phyloP scores from a whole-genome alignment of 2,113 vertebrate species.

The Neolamprologus falcicula region DNA sequence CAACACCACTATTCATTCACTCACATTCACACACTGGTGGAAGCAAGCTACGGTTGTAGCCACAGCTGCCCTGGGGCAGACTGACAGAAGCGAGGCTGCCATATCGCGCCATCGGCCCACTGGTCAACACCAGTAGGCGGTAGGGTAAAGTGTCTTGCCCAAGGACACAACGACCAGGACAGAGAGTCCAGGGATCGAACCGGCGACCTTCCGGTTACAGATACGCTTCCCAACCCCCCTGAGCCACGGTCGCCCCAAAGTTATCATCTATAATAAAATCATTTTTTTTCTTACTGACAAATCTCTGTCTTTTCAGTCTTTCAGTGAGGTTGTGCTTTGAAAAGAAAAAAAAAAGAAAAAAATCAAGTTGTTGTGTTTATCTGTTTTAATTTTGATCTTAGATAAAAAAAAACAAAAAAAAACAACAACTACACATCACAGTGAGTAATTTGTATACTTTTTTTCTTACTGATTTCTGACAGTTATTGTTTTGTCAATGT shows the following conservation, averaged over 20 bases:
- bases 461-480: neutral
- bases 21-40: too few relatives aligned
- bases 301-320: accelerated
- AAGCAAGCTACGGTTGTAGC: too few relatives aligned
- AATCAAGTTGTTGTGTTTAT: neutral
- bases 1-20: too few relatives aligned
- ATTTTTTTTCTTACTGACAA: neutral
- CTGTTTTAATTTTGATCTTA: neutral
- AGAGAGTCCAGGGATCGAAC: too few relatives aligned
- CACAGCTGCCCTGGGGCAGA: too few relatives aligned
- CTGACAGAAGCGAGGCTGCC: too few relatives aligned
- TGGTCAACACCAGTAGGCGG: too few relatives aligned
- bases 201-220: too few relatives aligned
- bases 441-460: neutral
- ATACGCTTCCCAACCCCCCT: too few relatives aligned
- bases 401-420: neutral
- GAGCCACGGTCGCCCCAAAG: accelerated
- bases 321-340: neutral
- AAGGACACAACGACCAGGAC: too few relatives aligned
- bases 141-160: too few relatives aligned
- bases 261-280: accelerated
- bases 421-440: neutral
- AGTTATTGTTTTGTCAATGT: accelerated
- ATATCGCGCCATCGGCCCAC: too few relatives aligned
- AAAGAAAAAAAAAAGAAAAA: neutral